Conservation (phyloP, 2,797 vertebrate species). For the Tokudaia muenninki region DNA sequence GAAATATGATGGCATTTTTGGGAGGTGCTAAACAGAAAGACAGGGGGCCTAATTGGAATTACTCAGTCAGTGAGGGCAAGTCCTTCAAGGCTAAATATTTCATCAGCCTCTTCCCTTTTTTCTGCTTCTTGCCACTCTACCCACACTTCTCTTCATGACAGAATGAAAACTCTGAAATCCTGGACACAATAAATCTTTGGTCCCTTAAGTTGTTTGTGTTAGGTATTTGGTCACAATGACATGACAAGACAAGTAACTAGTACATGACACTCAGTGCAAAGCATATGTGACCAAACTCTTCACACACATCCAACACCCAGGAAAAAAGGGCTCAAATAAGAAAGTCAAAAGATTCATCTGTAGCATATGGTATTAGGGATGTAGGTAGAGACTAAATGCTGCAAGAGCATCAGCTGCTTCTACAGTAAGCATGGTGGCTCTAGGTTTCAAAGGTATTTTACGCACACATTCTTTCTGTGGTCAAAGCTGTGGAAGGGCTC, state of each 20-base stretch:
- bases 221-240: not conserved
- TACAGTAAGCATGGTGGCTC: not conserved
- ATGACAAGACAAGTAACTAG: not conserved
- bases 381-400: not conserved
- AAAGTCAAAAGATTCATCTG: conserved; percentile 46
- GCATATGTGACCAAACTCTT: conserved; percentile 33
- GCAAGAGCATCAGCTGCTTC: not conserved
- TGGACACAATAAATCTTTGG: not conserved
- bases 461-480: conserved; percentile 13
- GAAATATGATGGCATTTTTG: not conserved
- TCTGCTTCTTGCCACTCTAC: not conserved
- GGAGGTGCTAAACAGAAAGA: not conserved
- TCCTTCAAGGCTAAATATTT: not conserved
- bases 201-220: not conserved
- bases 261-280: not conserved
- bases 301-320: not conserved
- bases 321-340: not conserved
- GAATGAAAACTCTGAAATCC: not conserved
- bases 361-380: conserved; percentile 45
- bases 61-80: not conserved
- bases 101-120: not conserved
- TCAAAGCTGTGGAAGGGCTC: not conserved
- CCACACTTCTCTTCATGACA: not conserved
- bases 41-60: not conserved
- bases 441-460: conserved; percentile 25